phyloP scores from a whole-genome alignment of 2,113 vertebrate species.

The Campylorhamphus procurvoides region DNA sequence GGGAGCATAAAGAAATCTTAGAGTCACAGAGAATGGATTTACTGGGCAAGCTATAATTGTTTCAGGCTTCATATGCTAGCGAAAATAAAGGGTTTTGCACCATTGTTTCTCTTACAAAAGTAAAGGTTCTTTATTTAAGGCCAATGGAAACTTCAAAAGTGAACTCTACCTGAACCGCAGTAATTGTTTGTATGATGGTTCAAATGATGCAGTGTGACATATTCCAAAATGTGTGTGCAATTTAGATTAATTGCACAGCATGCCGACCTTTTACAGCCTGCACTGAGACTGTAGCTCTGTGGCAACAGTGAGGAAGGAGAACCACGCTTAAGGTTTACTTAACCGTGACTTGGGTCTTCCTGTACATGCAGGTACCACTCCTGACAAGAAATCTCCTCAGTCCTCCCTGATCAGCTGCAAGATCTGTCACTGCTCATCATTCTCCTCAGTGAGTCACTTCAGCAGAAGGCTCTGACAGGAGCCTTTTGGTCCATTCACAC shows the following conservation, averaged over 20 bases:
- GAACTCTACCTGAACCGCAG: slow-evolving; percentile 43
- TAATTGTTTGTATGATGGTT: not conserved
- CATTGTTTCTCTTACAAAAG: not conserved
- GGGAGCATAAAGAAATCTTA: slow-evolving; percentile 41
- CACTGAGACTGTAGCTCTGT: not conserved
- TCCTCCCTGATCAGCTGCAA: not conserved
- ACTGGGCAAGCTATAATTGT: slow-evolving; percentile 48
- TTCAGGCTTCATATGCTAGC: slow-evolving; percentile 35
- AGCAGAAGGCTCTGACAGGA: slow-evolving; percentile 38
- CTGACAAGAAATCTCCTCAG: not conserved
- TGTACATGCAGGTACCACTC: accelerated
- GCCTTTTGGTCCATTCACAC: not conserved
- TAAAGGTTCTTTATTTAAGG: not conserved
- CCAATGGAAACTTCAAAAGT: not conserved
- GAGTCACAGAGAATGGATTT: slow-evolving; percentile 20
- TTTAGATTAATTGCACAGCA: slow-evolving; percentile 54
- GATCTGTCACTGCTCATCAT: not conserved
- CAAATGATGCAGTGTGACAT: slow-evolving; percentile 1
- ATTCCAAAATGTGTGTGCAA: not conserved
- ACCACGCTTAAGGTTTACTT: not conserved
- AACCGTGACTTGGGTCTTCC: not conserved
- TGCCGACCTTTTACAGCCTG: not conserved
- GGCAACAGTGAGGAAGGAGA: not conserved
- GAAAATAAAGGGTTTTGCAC: not conserved
- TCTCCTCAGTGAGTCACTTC: not conserved